A percentile compares a stretch with the other conserved stretches of the same genome.
These are phyloP conservation scores for Lasioglossum zephyrum DNA, from an alignment of 2,888 invertebrate species.

Conservation along the genomic window DNA sequence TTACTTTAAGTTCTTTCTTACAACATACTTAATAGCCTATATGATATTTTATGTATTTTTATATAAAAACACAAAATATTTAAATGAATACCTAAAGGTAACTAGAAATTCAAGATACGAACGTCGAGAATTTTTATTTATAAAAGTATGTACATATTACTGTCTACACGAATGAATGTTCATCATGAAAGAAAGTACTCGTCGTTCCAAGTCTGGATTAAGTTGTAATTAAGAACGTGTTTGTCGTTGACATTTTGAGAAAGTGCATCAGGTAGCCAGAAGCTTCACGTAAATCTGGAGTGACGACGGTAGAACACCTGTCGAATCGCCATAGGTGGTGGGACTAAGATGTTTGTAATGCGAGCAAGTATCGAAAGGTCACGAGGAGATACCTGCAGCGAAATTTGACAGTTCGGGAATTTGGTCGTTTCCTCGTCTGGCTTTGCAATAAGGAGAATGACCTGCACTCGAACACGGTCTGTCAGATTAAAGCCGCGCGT, in stretches of 20 bases:
- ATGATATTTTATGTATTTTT: no score
- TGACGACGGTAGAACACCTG: conserved; percentile 46
- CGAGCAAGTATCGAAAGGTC: conserved; percentile 59
- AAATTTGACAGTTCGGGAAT: conserved; percentile 39
- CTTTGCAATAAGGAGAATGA: conserved; percentile 36
- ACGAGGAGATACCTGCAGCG: conserved; percentile 59
- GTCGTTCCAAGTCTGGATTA: neutral
- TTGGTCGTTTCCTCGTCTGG: conserved; percentile 1
- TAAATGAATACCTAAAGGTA: no score
- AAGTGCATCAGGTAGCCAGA: neutral
- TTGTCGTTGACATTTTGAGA: neutral
- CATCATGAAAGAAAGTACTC: neutral
- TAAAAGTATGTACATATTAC: neutral
- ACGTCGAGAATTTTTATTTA: neutral
- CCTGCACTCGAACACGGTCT: conserved; percentile 21
- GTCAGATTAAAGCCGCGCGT: conserved; percentile 43
- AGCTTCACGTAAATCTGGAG: conserved; percentile 55
- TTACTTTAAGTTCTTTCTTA: no score
- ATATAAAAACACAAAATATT: no score
- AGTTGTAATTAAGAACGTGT: neutral
- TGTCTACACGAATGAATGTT: neutral
- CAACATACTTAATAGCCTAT: no score
- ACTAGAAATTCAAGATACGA: neutral
- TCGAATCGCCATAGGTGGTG: conserved; percentile 50
- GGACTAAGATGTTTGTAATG: conserved; percentile 65